Percentiles rank a stretch among this genome's conserved stretches.
Conservation (phyloP, 2,113 vertebrate species). For the Ictalurus furcatus region DNA sequence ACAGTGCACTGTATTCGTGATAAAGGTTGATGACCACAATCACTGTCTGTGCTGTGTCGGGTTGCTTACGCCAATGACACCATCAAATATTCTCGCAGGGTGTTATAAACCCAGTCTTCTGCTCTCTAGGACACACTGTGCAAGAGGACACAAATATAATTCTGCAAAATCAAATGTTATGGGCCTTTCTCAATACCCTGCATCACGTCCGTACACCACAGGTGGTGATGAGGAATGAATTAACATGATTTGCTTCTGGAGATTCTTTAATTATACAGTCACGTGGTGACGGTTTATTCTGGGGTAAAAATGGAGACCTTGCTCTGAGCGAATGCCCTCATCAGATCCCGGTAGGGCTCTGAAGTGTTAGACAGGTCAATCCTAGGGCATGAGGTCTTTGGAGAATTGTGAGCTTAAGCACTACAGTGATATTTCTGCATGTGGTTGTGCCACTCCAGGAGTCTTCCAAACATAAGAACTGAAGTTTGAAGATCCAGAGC, state of each 20-base stretch:
- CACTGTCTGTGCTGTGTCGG: background rate
- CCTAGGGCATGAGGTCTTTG: background rate
- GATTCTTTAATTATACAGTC: background rate
- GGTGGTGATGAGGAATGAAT: background rate
- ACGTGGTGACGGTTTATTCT: background rate
- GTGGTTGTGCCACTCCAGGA: background rate
- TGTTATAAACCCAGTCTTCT: background rate
- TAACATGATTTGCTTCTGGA: background rate
- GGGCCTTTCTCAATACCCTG: background rate
- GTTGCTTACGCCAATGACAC: background rate
- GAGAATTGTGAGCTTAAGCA: background rate
- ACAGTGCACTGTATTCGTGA: background rate
- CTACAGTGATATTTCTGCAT: background rate
- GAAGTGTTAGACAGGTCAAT: background rate
- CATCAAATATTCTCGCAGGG: background rate
- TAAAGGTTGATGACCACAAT: background rate
- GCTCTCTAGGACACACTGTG: background rate
- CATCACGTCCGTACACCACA: background rate
- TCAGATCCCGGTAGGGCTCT: background rate
- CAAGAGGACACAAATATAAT: background rate
- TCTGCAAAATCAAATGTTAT: background rate
- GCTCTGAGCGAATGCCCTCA: background rate
- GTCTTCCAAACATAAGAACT: background rate
- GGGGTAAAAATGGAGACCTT: background rate
- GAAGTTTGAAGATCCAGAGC: background rate